A percentile compares a stretch with the other conserved stretches of the same genome.
Conservation (phyloP, 2,797 vertebrate species). For the Coluber constrictor region DNA sequence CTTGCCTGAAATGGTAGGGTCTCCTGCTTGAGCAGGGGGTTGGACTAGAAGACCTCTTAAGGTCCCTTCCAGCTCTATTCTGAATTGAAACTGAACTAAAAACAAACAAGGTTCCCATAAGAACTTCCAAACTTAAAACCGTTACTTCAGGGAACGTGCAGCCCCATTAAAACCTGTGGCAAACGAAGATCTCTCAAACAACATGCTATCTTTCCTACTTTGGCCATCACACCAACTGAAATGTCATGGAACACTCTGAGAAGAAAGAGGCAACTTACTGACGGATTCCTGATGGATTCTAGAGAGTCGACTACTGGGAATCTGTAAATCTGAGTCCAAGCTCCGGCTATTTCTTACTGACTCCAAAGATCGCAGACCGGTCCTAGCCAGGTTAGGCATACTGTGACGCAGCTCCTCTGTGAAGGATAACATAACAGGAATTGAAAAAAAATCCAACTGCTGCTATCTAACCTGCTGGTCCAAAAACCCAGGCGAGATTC, state of each 20-base stretch:
- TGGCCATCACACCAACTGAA: not conserved
- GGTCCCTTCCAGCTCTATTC: no score
- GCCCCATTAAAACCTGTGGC: not conserved
- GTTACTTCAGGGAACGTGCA: not conserved
- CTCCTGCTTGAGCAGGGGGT: no score
- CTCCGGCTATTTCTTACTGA: conserved; percentile 89
- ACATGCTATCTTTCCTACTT: not conserved
- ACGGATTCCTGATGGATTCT: conserved; percentile 82
- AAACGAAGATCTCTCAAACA: not conserved
- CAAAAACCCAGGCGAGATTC: not conserved
- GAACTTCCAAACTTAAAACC: not conserved
- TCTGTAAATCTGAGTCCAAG: conserved; percentile 92
- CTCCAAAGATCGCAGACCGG: conserved; percentile 83
- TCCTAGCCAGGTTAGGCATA: conserved; percentile 92
- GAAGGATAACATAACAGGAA: conserved; percentile 24
- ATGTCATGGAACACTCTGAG: not conserved
- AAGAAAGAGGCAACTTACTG: conserved; percentile 63
- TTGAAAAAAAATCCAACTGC: not conserved
- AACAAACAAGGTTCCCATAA: not conserved
- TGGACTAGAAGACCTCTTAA: no score
- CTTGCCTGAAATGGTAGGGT: no score
- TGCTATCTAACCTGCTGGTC: no score
- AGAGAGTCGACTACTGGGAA: conserved; percentile 85
- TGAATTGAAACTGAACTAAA: not conserved
- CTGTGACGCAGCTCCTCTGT: conserved; percentile 91